phyloP scores from a whole-genome alignment of 1,140 invertebrate species.

The Pogonus chalceus region DNA sequence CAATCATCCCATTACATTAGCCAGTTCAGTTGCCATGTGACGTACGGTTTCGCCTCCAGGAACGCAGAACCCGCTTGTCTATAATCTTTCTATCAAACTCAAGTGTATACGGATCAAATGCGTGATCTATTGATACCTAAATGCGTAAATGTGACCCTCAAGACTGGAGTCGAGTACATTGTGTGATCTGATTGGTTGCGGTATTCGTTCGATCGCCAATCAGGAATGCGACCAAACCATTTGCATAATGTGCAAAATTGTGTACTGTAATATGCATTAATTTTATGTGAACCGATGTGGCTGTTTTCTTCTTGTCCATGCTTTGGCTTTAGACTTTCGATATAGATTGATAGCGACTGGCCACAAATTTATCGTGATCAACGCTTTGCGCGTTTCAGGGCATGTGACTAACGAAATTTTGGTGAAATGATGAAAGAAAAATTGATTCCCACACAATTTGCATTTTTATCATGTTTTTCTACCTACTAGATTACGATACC shows the following conservation, averaged over 20 bases:
- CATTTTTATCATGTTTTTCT: too few species aligned
- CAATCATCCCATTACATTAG: not conserved
- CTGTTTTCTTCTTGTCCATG: too few species aligned
- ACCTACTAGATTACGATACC: too few species aligned
- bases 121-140: slow-evolving; percentile 9
- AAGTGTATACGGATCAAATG: slow-evolving; percentile 4
- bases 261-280: slow-evolving; percentile 3
- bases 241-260: slow-evolving; percentile 1
- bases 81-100: slow-evolving; percentile 10
- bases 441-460: too few species aligned
- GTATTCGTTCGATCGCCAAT: not conserved
- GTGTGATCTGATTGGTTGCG: not conserved
- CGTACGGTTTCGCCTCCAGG: not conserved
- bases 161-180: not conserved
- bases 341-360: too few species aligned
- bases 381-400: too few species aligned
- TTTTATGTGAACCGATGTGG: slow-evolving; percentile 1
- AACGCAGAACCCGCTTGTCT: not conserved
- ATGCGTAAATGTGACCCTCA: not conserved
- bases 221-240: not conserved
- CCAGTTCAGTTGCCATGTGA: not conserved
- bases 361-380: too few species aligned
- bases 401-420: too few species aligned
- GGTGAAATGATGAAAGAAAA: too few species aligned
- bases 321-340: too few species aligned